Evolutionary conservation across 1,140 invertebrate genomes (phyloP).

Genomic region (Saccostrea cuccullata): DNA sequence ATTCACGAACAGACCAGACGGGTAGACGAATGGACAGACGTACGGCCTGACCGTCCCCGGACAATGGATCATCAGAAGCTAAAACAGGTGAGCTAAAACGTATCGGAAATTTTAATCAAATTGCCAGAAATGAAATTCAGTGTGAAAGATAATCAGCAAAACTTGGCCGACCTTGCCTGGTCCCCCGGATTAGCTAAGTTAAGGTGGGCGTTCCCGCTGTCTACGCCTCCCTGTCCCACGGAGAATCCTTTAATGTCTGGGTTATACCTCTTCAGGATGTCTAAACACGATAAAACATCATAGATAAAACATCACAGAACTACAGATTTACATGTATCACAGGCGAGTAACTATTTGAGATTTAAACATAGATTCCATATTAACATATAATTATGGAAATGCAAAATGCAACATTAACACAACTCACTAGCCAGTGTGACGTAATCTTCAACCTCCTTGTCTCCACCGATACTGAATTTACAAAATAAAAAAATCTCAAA

Average conservation of each 20-base stretch:
- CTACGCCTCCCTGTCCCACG: slow-evolving; percentile 63
- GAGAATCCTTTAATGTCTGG: slow-evolving; percentile 75
- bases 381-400: too few species aligned
- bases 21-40: too few species aligned
- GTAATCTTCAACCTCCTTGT: slow-evolving; percentile 49
- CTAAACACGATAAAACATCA: slow-evolving; percentile 50
- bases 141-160: background rate
- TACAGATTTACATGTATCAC: background rate
- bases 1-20: too few species aligned
- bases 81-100: too few species aligned
- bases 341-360: background rate
- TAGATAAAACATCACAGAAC: background rate
- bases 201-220: slow-evolving; percentile 66
- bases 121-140: too few species aligned
- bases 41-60: too few species aligned
- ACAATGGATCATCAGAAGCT: too few species aligned
- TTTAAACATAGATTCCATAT: background rate
- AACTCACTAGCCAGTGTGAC: slow-evolving; percentile 58
- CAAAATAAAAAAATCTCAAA: background rate
- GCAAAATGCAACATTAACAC: background rate
- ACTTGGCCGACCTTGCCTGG: slow-evolving; percentile 60
- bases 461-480: slow-evolving; percentile 56
- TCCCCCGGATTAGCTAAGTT: slow-evolving; percentile 75
- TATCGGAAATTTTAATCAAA: too few species aligned
- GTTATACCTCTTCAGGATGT: slow-evolving; percentile 76